Percentiles rank a stretch among this genome's conserved stretches.
Conservation (phyloP, 2,797 vertebrate genomes). For the Melanotaenia parkinsoni region DNA sequence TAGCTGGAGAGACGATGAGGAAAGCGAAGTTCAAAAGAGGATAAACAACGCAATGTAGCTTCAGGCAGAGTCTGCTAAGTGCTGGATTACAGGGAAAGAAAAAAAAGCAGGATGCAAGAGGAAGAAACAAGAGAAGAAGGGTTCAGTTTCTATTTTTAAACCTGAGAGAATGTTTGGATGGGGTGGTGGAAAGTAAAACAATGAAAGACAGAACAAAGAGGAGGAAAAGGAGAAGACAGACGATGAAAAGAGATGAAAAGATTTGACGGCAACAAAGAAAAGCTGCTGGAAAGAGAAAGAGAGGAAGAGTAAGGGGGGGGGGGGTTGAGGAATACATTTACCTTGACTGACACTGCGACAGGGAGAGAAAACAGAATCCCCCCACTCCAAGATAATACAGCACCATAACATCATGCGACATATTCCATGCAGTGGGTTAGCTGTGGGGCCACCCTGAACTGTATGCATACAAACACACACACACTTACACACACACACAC, state of each 20-base stretch:
- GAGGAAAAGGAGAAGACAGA: constrained; percentile 11
- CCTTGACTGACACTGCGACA: constrained; percentile 80
- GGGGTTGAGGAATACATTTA: constrained; percentile 65
- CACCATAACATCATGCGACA: constrained; percentile 70
- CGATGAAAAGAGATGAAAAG: constrained; percentile 40
- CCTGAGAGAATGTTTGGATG: constrained; percentile 49
- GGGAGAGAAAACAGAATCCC: constrained; percentile 68
- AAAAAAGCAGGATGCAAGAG: constrained; percentile 23
- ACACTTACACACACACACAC: no score
- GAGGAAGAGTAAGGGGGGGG: background rate
- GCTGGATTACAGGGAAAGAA: constrained; percentile 40
- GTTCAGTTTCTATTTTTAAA: constrained; percentile 68
- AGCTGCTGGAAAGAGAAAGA: constrained; percentile 23
- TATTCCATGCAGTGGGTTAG: constrained; percentile 66
- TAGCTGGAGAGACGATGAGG: background rate
- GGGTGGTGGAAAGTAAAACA: constrained; percentile 60
- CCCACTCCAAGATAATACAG: constrained; percentile 63
- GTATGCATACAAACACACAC: background rate
- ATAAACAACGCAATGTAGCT: constrained; percentile 34
- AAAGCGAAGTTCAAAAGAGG: background rate
- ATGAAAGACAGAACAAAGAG: constrained; percentile 14
- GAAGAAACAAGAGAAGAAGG: constrained; percentile 35
- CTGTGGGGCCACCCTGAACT: constrained; percentile 40
- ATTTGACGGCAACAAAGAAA: constrained; percentile 36
- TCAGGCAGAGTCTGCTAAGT: constrained; percentile 50